phyloP scores from a whole-genome alignment of 2,797 vertebrate species.

The Saxicola maurus region DNA sequence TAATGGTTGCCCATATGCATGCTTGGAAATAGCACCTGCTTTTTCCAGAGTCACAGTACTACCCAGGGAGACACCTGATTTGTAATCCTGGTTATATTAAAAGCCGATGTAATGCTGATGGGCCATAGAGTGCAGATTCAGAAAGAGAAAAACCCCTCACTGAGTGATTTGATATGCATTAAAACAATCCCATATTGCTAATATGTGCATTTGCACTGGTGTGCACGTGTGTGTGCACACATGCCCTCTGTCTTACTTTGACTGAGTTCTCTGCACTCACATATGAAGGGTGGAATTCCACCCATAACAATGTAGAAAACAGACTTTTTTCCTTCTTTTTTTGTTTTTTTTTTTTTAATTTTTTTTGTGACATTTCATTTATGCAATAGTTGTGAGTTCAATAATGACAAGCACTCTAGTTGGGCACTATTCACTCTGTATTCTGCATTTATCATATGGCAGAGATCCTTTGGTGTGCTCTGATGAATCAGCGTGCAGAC shows the following conservation, averaged over 20 bases:
- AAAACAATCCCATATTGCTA: background rate
- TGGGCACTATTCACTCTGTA: background rate
- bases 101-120: background rate
- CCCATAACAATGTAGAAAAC: background rate
- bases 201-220: background rate
- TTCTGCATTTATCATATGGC: background rate
- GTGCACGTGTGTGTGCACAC: background rate
- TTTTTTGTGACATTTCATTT: background rate
- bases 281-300: background rate
- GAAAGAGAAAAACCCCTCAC: background rate
- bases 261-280: background rate
- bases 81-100: constrained; percentile 18
- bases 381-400: background rate
- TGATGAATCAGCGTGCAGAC: background rate
- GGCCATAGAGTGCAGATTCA: background rate
- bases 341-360: background rate
- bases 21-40: constrained; percentile 45
- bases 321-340: background rate
- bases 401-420: background rate
- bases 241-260: background rate
- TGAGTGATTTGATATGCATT: background rate
- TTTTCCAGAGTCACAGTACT: constrained; percentile 27
- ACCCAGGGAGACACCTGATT: constrained; percentile 20
- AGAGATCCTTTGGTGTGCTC: background rate
- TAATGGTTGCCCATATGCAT: constrained; percentile 33